Evolutionary conservation across 2,113 vertebrate species (phyloP).

Genomic region (Phaetusa simplex): DNA sequence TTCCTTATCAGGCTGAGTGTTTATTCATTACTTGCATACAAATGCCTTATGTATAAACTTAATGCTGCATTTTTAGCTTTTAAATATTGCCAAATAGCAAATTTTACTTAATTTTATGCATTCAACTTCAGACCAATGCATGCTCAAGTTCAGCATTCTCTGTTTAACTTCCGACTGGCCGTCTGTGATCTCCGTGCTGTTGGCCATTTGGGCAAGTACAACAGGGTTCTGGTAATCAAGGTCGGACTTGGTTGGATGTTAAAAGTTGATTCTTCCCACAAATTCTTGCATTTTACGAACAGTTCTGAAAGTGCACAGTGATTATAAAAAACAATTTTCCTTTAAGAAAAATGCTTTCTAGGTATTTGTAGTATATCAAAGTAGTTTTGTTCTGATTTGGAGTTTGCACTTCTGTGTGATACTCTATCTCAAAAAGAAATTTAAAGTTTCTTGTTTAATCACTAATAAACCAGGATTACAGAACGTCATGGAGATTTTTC

Average conservation of each 20-base stretch:
- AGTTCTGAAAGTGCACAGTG: not conserved
- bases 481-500: not conserved
- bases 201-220: not conserved
- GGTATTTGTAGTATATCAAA: not conserved
- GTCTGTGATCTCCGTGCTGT: not conserved
- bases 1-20: not conserved
- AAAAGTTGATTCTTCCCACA: not conserved
- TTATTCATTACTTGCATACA: not conserved
- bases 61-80: not conserved
- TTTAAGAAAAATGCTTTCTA: not conserved
- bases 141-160: not conserved
- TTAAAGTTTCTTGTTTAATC: slow-evolving; percentile 13
- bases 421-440: slow-evolving; percentile 4
- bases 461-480: slow-evolving; percentile 37
- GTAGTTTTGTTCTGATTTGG: not conserved
- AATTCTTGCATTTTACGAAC: not conserved
- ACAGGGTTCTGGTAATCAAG: not conserved
- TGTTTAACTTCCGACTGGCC: not conserved
- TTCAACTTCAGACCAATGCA: not conserved
- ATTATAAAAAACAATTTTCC: not conserved
- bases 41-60: not conserved
- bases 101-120: not conserved
- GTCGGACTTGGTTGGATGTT: not conserved
- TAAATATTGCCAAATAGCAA: not conserved
- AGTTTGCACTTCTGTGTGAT: not conserved